Evolutionary conservation across 2,888 invertebrate species (phyloP), one percentile per base, ranked within the genome.

Genomic region (Amblyjoppa proteus): DNA sequence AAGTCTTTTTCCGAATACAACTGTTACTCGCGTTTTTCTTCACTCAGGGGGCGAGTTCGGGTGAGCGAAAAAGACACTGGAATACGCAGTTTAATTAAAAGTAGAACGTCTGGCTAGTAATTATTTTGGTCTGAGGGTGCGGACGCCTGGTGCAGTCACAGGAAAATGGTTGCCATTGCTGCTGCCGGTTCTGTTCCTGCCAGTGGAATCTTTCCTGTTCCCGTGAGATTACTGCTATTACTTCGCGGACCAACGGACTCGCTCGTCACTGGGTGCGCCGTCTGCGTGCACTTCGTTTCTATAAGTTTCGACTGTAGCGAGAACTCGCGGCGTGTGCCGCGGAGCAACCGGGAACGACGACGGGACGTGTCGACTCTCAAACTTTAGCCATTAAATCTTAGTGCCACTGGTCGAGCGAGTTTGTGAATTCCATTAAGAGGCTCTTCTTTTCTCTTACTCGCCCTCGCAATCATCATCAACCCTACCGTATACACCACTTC

Each of bases 301-400:
- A 76, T 56, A 70, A 84, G 84, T 84, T 80, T 28, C 51, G 34
- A 51, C 20, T 66, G 70, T 38, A 70, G 20, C 74, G 80, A 66
- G 80, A 76, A 45, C 71, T 41, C 41, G 38, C n/a, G 68, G 6
- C 7, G 61, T 31, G 61, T 4, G 56, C 68, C 28, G 68, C 71
- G 70, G 58, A 73, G 58, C 58, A 51, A 83, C 79, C 74, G 66
- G 25, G 70, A 71, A 66, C 58, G 76, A 71, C 75, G 64, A 56
- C 71, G 84, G 71, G 66, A 76, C 84, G 80, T 31, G 76, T 79
- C 70, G 75, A 80, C 84, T 80, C 75, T 75, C 68, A 73, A 84
- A 84, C 84, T 84, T 84, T 84, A 80, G 80, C 84, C 66, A 84
- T 84, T 84, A 84, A 84, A 84, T 84, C 84, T 84, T 68, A 34